Base-by-base conservation (phyloP, 2,797 vertebrate genomes). In the Peromyscus attwateri region DNA sequence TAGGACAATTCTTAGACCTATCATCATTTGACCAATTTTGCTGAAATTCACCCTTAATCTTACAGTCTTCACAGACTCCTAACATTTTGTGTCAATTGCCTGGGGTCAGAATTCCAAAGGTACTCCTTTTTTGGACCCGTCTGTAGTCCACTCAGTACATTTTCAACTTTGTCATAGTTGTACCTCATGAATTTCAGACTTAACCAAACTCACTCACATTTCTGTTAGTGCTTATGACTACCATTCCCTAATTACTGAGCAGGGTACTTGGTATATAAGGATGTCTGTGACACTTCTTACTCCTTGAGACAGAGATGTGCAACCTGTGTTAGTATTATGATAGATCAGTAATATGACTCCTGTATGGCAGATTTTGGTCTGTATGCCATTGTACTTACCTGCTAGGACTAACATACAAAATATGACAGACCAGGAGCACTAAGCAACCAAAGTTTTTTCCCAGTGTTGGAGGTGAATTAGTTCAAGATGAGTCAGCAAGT, bases 1-100 rank as follows among this genome's bases (percentile, higher is more conserved):
- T 37, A 92, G 70, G 23, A 23, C 29, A 37, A 55, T 73, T 85
- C 68, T 76, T 82, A 70, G 16, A 77, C 43, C 46, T 76, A 60
- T 25, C 34, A 40, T 96, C 52, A 75, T 79, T 96, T 90, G 87
- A 70, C 64, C 79, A 57, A 92, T 96, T 97, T 92, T 71, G 25
- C 34, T 95, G 60, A 92, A 62, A 60, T 92, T 94, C 57, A 80
- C n/a, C 37, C 3, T 55, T 88, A 85, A 66, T 92, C 43, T 92
- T 87, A 1, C 34, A 55, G 19, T 71, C 40, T 79, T 91, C 70
- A 95, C 12, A 73, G 3, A 96, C 76, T 95, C 29, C 82, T 96
- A 75, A 2, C 80, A 12, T 91, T 96, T 97, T 93, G 6, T 89
- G 60, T 49, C 34, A 68, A 0, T 93, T 90, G n/a, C 37, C 16